phyloP scores from a whole-genome alignment of 2,888 invertebrate genomes.

The Hyalella azteca region DNA sequence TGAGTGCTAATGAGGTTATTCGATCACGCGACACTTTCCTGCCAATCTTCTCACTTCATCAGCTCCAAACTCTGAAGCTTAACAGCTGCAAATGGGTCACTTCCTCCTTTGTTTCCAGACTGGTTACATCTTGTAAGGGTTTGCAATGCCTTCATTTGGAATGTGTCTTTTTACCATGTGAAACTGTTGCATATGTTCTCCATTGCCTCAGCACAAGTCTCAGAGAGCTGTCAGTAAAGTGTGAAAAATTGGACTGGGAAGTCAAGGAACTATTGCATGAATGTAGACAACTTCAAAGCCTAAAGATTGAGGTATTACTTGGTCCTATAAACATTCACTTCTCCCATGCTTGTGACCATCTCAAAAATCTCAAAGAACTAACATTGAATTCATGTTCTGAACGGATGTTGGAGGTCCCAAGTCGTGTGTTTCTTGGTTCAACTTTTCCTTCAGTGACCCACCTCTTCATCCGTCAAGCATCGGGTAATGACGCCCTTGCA shows the following conservation, averaged over 20 bases:
- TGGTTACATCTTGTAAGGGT: neutral
- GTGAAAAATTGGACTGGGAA: neutral
- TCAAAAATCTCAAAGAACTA: neutral
- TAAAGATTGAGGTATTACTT: neutral
- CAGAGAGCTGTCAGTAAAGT: neutral
- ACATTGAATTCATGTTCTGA: neutral
- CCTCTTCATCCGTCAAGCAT: neutral
- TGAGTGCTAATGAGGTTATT: neutral
- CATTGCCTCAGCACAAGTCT: neutral
- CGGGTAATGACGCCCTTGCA: neutral
- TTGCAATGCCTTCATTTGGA: neutral
- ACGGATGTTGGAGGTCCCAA: neutral
- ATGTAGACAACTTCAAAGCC: neutral
- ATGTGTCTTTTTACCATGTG: neutral
- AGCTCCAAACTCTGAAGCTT: neutral
- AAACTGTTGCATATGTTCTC: neutral
- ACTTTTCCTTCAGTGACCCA: neutral
- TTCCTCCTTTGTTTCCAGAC: neutral
- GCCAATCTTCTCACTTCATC: neutral
- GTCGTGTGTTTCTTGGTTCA: neutral
- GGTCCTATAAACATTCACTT: neutral
- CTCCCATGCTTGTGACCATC: neutral
- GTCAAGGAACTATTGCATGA: neutral
- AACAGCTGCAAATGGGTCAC: neutral
- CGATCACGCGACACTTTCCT: neutral